Base-by-base conservation (phyloP, 2,888 invertebrate species). In the Esperia sulphurella region DNA sequence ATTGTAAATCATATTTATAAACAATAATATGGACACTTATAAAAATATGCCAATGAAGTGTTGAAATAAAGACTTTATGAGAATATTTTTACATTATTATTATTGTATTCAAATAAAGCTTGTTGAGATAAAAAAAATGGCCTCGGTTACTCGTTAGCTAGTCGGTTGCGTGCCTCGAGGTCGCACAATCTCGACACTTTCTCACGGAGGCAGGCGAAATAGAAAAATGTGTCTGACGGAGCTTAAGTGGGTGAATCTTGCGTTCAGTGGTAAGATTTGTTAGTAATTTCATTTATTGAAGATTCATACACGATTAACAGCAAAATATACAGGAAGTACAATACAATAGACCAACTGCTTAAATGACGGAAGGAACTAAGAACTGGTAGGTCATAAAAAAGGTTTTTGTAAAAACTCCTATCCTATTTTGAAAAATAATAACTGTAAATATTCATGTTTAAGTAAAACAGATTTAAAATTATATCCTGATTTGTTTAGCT, bases 121-220 rank as follows among this genome's bases (percentile, higher is more conserved):
- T 42, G 31, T 35, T 41, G 47, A 44, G 44, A 49, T 49, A 51
- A 52, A 52, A 52, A 52, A 52, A 54, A 46, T 43, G 50, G 46
- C 61, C 55, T 57, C 54, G 50, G 40, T 43, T 38, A 30, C 49
- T 56, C 51, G 56, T 57, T 57, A 21, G 21, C 21, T 21, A 51
- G 55, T 38, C 13, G 45, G 49, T 62, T 61, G 63, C 60, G 59
- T 65, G 64, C 49, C 21, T 35, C 60, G 60, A 63, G 62, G 63
- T 58, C 57, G 55, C 52, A 45, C 50, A 50, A 53, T 56, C 51
- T 50, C 41, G 35, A 48, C 45, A 53, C 55, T 65, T 63, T 63
- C 66, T 60, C 65, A 61, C 57, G 56, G 49, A 45, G 46, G 41
- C 39, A 45, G 46, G 41, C 39, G 41, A 46, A 53, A 50, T 48